Base-by-base conservation (phyloP, 1,140 invertebrate genomes). In the Adelges cooleyi region DNA sequence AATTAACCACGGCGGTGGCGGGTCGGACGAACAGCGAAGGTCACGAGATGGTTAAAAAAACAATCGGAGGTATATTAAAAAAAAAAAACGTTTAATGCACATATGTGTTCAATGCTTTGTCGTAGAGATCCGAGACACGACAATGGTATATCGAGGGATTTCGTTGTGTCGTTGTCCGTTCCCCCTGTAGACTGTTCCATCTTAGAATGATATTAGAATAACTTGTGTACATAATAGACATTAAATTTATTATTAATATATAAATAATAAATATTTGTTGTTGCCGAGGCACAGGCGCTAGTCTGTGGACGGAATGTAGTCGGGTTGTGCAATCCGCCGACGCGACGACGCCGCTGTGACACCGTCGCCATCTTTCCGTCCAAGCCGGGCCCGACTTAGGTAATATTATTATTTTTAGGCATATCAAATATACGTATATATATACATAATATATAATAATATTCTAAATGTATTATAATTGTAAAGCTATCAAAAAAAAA, bases 231-330 rank as follows among this genome's bases (percentile, higher is more conserved):
- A n/a, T n/a, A n/a, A n/a, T n/a, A n/a, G n/a, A 33, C 29, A 11
- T 33, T 33, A 6, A 33, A 33, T n/a, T n/a, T n/a, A n/a, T n/a
- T n/a, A 33, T 5, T 33, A 33, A 33, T 33, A 33, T 33, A 6
- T 33, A 33, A 33, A 33, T 33, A 33, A 33, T 33, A 33, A 6
- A 33, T 33, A 11, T 33, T 5, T 11, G 29, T 33, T 33, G 11
- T 33, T 59, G 11, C 13, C n/a, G 17, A n/a, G 9, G 25, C 50
- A 52, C 25, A 27, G 40, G 56, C 42, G 56, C 56, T 42, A 48
- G 56, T 20, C 42, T 17, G 18, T 42, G 42, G 56, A 33, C 42
- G 56, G 56, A 62, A 62, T 62, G 56, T 42, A 29, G 56, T 62
- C 23, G 25, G 23, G 56, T 62, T 62, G 56, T 42, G 25, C 27